Base-by-base conservation (phyloP, 2,113 vertebrate genomes). In the Struthidea cinerea region DNA sequence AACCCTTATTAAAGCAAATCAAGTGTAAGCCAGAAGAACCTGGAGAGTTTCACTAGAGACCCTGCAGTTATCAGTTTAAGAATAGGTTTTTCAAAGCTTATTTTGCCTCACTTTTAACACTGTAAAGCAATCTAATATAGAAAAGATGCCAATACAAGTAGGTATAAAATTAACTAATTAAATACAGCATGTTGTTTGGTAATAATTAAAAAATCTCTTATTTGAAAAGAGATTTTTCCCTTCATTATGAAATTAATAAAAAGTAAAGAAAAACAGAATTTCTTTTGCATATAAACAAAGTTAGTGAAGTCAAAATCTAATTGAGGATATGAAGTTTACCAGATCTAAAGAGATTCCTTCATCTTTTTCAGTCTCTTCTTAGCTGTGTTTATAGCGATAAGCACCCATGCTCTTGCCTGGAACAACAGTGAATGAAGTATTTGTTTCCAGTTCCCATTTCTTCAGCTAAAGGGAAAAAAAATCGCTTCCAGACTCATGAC, bases 1-100 rank as follows among this genome's bases (percentile, higher is more conserved):
- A 97, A 95, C 75, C 88, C 49, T 87, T 96, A 93, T 96, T 96
- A 97, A 96, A 96, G 89, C 63, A 98, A 98, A 97, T 97, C 86
- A 97, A 95, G 85, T 91, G 61, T 94, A 97, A 98, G 80, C 42
- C 69, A 91, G 80, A 90, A 95, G 82, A 97, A 95, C 47, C 73
- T 97, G 67, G 60, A 97, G 84, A 94, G 78, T 90, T 96, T 96
- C 85, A 95, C 89, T 93, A 87, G 59, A 96, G 73, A 97, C 23
- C 33, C 65, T 90, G 73, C 30, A 27, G 39, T 90, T 95, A 96
- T 69, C 82, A 79, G 42, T 96, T 96, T 93, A 90, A 93, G 47
- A 91, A 92, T 20, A 84, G 89, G 28, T 63, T 92, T 97, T 96
- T 94, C 83, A 95, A 96, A 82, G 42, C 88, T 69, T 89, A 63